These are phyloP conservation scores for Spicauda simplicius DNA, from an alignment of 2,888 invertebrate genomes.

Conservation along the genomic window DNA sequence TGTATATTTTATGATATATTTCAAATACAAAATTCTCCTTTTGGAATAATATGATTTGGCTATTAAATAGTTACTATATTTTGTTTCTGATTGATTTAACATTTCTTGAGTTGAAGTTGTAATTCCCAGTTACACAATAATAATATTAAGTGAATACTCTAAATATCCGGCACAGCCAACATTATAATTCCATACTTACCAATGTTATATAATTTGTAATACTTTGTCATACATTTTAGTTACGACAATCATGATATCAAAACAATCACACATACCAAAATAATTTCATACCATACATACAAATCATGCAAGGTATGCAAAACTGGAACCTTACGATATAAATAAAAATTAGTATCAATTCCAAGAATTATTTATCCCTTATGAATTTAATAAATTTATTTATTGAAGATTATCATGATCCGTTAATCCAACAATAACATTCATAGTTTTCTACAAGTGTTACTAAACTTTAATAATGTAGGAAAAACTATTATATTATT, in stretches of 20 bases:
- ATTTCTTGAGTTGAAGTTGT: slow-evolving; percentile 2
- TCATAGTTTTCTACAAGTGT: background rate
- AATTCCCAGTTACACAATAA: slow-evolving; percentile 28
- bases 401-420: background rate
- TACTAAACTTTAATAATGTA: background rate
- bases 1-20: slow-evolving; percentile 20
- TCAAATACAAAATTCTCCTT: slow-evolving; percentile 31
- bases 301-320: slow-evolving; percentile 5
- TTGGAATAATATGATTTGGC: slow-evolving; percentile 24
- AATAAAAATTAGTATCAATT: slow-evolving; percentile 5
- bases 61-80: slow-evolving; percentile 56
- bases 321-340: background rate
- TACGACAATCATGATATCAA: background rate
- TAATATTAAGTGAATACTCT: slow-evolving; percentile 39
- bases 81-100: slow-evolving; percentile 7
- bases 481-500: background rate
- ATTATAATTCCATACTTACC: slow-evolving; percentile 62
- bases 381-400: background rate
- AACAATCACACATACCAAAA: slow-evolving; percentile 9
- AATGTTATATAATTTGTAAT: slow-evolving; percentile 20
- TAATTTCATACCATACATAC: background rate
- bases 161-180: slow-evolving; percentile 68
- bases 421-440: background rate
- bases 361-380: slow-evolving; percentile 4
- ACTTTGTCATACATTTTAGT: slow-evolving; percentile 2